A percentile compares a stretch with the other conserved stretches of the same genome.
These are phyloP conservation scores for Catalaphyllia jardinei DNA, from an alignment of 64 coral and sea anemone species.

Conservation along the genomic window DNA sequence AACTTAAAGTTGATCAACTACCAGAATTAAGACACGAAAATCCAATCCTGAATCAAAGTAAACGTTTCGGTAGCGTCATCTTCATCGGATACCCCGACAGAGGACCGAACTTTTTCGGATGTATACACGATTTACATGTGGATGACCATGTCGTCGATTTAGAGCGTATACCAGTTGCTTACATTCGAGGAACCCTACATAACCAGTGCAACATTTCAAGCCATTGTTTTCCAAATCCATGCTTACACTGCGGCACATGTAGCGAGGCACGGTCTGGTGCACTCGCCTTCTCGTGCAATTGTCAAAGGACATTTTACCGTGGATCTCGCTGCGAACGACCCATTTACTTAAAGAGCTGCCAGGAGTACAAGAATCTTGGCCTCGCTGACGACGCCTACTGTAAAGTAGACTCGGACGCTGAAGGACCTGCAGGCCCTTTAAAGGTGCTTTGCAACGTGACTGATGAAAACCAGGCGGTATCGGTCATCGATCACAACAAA, in stretches of 20 bases:
- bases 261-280: neutral
- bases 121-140: conserved; percentile 36
- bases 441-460: conserved; percentile 42
- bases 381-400: conserved; percentile 27
- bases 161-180: neutral
- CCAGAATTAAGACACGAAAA: neutral
- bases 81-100: neutral
- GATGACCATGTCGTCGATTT: conserved; percentile 4
- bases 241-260: neutral
- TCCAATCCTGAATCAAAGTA: neutral
- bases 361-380: conserved; percentile 53
- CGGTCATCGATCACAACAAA: conserved; percentile 32
- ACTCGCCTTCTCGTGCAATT: conserved; percentile 7
- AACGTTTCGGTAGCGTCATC: neutral
- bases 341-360: conserved; percentile 25
- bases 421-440: conserved; percentile 4
- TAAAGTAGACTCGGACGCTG: conserved; percentile 25
- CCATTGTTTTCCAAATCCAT: conserved; percentile 39
- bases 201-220: conserved; percentile 3
- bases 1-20: conserved; percentile 5
- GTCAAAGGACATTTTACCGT: conserved; percentile 26
- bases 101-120: conserved; percentile 15
- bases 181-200: no score
- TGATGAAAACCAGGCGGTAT: neutral
- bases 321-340: conserved; percentile 37